Conservation (phyloP, 2,888 invertebrate species). For the Liposcelis brunnea region DNA sequence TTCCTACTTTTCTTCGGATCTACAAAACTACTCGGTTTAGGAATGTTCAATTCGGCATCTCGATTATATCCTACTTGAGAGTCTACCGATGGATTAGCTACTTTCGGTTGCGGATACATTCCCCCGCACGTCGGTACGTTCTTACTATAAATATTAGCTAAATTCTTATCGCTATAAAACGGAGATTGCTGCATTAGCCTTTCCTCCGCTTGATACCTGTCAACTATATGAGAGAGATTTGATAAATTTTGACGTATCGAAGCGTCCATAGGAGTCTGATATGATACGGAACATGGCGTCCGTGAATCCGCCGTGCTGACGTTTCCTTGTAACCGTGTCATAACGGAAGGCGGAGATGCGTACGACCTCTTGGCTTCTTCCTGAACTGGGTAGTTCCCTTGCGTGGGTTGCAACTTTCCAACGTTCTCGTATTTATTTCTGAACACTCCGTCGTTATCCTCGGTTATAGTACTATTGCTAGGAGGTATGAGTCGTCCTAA, state of each 20-base stretch:
- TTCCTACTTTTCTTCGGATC: slow-evolving; percentile 18
- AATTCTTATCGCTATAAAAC: slow-evolving; percentile 26
- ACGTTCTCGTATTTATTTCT: neutral
- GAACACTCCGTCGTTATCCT: neutral
- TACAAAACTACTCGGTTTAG: neutral
- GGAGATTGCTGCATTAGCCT: slow-evolving; percentile 27
- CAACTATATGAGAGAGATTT: slow-evolving; percentile 41
- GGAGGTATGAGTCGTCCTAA: neutral
- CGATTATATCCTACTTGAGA: neutral
- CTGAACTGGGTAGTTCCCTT: neutral
- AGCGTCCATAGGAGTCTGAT: neutral
- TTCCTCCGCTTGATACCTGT: slow-evolving; percentile 38
- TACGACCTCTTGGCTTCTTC: too few relatives aligned
- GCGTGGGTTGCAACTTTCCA: neutral
- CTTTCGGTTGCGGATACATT: slow-evolving; percentile 19
- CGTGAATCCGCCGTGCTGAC: neutral
- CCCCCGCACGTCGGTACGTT: slow-evolving; percentile 28
- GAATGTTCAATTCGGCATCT: neutral
- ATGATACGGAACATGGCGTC: neutral
- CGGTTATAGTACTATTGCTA: neutral
- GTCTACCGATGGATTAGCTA: neutral
- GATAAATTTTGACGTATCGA: slow-evolving; percentile 30
- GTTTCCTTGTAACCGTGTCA: neutral
- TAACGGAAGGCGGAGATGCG: too few relatives aligned
- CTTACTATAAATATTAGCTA: slow-evolving; percentile 32